Evolutionary conservation across 2,797 vertebrate species (phyloP).

Genomic region (Peromyscus eremicus): DNA sequence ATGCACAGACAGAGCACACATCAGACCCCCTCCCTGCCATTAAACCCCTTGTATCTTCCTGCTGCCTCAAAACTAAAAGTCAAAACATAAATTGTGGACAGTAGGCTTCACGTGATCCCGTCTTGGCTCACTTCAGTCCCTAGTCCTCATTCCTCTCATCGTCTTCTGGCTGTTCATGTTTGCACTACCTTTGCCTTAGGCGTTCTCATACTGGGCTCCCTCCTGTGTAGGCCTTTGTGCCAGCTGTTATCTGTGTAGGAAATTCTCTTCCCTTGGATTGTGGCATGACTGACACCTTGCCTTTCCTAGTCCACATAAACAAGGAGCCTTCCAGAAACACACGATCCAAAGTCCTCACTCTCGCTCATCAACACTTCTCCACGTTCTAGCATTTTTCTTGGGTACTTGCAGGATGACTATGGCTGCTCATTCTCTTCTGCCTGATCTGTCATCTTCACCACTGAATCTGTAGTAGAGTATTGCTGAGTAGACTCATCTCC

Average conservation of each 20-base stretch:
- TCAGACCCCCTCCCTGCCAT: neutral
- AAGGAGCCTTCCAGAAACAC: neutral
- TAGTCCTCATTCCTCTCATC: neutral
- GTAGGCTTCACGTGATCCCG: neutral
- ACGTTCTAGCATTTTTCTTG: constrained; percentile 21
- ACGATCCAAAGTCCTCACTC: neutral
- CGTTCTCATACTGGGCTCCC: neutral
- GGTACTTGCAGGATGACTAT: neutral
- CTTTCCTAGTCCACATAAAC: neutral
- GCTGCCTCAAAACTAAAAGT: constrained; percentile 36
- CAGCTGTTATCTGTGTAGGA: neutral
- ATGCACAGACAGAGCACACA: neutral
- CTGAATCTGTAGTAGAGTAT: neutral
- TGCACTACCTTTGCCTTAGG: neutral
- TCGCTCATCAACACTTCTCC: neutral
- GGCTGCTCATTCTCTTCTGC: neutral
- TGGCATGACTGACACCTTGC: neutral
- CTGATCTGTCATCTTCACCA: neutral
- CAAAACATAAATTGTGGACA: neutral
- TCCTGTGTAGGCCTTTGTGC: neutral
- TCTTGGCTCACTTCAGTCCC: neutral
- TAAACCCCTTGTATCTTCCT: constrained; percentile 19
- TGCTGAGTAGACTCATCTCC: neutral
- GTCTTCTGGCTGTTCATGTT: neutral
- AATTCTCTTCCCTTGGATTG: neutral